Evolutionary conservation across 2,113 vertebrate species (phyloP).

Genomic region (Lycaon pictus): DNA sequence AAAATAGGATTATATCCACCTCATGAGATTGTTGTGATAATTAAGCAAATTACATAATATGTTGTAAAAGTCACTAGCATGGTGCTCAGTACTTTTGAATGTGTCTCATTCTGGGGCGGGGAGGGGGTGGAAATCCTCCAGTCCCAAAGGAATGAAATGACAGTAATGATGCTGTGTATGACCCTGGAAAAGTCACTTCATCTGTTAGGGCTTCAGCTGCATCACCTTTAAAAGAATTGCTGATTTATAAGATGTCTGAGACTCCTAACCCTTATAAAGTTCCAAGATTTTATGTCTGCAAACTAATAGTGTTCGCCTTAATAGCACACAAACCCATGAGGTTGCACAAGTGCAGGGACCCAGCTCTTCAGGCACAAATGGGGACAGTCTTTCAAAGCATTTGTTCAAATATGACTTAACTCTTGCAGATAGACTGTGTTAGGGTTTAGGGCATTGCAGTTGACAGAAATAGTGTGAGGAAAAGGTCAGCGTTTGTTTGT

Average conservation of each 20-base stretch:
- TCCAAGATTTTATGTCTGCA: background rate
- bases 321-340: background rate
- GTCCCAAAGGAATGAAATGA: background rate
- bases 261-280: background rate
- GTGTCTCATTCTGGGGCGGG: background rate
- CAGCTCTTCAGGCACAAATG: background rate
- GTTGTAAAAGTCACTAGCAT: background rate
- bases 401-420: background rate
- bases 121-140: accelerated
- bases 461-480: background rate
- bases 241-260: background rate
- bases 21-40: constrained; percentile 35
- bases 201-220: background rate
- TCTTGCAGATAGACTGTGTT: background rate
- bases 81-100: background rate
- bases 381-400: background rate
- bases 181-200: background rate
- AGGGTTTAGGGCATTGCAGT: background rate
- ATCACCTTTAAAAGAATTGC: background rate
- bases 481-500: background rate
- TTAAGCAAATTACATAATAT: constrained; percentile 20
- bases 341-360: background rate
- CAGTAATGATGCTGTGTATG: background rate
- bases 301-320: background rate
- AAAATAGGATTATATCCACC: constrained; percentile 25